Conservation (phyloP, 2,888 invertebrate genomes). For the Apotomis capreana region DNA sequence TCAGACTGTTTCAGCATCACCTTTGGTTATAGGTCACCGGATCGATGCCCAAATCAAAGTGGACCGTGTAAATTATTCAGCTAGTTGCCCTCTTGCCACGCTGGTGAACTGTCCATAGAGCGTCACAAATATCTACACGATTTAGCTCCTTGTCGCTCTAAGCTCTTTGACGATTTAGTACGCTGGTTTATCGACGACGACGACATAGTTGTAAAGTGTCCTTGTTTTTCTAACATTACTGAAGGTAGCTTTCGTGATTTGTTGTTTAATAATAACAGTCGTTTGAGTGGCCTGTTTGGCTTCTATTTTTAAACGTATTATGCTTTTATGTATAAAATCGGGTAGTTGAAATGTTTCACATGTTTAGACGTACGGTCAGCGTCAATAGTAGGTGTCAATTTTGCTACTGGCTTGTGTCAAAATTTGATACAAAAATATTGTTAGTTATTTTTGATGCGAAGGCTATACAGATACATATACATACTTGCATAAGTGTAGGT, state of each 20-base stretch:
- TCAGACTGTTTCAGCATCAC: neutral
- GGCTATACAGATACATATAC: too few relatives aligned
- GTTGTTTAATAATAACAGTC: neutral
- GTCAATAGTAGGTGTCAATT: neutral
- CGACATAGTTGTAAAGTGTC: neutral
- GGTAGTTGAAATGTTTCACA: neutral
- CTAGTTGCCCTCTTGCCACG: neutral
- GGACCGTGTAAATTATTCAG: conserved; percentile 24
- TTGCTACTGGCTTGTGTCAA: too few relatives aligned
- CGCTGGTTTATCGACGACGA: neutral
- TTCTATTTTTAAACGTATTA: neutral
- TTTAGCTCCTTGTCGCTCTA: conserved; percentile 7
- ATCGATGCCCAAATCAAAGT: conserved; percentile 32
- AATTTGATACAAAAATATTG: too few relatives aligned
- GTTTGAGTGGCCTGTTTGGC: conserved; percentile 9
- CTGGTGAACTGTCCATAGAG: neutral
- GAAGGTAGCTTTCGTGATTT: neutral
- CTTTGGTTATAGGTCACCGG: conserved; percentile 24
- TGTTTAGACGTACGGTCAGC: neutral
- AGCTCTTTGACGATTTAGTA: neutral
- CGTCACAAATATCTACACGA: neutral
- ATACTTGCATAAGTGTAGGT: too few relatives aligned
- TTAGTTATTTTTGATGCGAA: too few relatives aligned
- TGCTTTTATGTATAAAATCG: neutral
- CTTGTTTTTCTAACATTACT: neutral